Evolutionary conservation across 37 sponge, comb jelly and placozoan genomes (phyloP).

Genomic region (Tethya wilhelma): DNA sequence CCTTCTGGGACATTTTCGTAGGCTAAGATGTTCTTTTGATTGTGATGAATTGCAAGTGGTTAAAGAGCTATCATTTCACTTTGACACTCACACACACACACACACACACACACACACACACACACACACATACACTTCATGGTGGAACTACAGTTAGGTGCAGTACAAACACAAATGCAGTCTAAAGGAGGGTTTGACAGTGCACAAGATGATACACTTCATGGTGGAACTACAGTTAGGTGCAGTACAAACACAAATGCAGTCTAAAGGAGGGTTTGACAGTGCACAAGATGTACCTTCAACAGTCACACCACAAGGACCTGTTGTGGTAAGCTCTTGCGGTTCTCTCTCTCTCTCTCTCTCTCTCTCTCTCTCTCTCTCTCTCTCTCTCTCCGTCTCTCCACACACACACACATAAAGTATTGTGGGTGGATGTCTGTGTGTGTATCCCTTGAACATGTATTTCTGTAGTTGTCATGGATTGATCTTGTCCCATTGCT

Average conservation of each 20-base stretch:
- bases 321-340: constrained; percentile 31
- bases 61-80: too few relatives aligned
- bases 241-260: constrained; percentile 75
- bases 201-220: not conserved
- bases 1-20: too few relatives aligned
- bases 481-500: not conserved
- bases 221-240: constrained; percentile 40
- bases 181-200: constrained; percentile 79
- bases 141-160: constrained; percentile 38
- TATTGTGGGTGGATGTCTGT: not conserved
- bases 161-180: constrained; percentile 80
- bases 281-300: constrained; percentile 19
- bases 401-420: not conserved
- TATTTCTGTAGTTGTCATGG: not conserved
- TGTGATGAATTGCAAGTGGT: too few relatives aligned
- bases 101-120: constrained; percentile 8
- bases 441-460: not conserved
- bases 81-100: not conserved
- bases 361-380: constrained; percentile 26
- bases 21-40: too few relatives aligned
- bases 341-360: constrained; percentile 26
- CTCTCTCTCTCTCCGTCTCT: constrained; percentile 25
- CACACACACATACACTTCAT: not conserved
- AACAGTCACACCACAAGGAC: constrained; percentile 51
- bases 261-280: constrained; percentile 82